Base-by-base conservation (phyloP, 2,888 invertebrate species). In the Caenorhabditis sulstoni region DNA sequence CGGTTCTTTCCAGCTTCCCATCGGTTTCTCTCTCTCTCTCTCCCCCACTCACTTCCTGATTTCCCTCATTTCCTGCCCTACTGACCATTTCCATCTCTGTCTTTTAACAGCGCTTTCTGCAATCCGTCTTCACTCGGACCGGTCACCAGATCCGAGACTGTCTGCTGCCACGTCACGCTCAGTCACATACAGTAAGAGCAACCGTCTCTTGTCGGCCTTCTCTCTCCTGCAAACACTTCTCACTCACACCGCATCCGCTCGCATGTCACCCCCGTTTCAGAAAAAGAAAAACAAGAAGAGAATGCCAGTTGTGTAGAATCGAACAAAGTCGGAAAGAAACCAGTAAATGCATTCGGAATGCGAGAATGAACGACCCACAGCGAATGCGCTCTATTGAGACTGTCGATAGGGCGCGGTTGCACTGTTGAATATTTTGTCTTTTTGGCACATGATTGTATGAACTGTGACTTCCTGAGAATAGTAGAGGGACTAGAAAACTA, bases 31-130 rank as follows among this genome's bases (percentile, higher is more conserved):
- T 16, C 18, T 35, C 58, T 18, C 29, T 55, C 12, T 45, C n/a
- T n/a, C n/a, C n/a, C n/a, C 14, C 29, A 39, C 47, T 53, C 23
- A 12, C 44, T 44, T 14, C 18, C 49, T 50, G 23, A 23, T 50
- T 20, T 20, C 23, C 35, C 37, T 61, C 18, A 45, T 45, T 52
- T 45, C 50, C 23, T 55, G 7, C 37, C 55, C 8, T 29, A 39
- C 18, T 22, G 18, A 22, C 35, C n/a, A n/a, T n/a, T n/a, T n/a
- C n/a, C n/a, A 22, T 23, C 39, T 50, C 45, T 47, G 35, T 71
- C 61, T 61, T 70, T 70, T 62, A 45, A 70, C 71, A 71, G 73
- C 64, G 64, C 64, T 64, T 73, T 64, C 73, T 73, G 50, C 58
- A 58, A 64, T 57, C 73, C 64, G 37, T 50, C 20, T 41, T 64